Base-by-base conservation (phyloP, 2,888 invertebrate species). In the Cabera pusaria region DNA sequence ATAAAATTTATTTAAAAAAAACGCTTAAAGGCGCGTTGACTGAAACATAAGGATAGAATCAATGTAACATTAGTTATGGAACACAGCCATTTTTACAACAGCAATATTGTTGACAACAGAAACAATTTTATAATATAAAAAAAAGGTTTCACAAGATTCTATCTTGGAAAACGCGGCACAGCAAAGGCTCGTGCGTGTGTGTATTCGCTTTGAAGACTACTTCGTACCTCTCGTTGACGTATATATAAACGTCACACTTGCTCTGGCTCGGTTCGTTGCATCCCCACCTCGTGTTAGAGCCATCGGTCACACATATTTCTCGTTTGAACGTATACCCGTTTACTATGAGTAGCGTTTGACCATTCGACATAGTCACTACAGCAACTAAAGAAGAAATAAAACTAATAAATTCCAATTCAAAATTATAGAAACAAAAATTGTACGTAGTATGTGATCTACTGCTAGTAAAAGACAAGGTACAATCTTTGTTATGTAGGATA, bases 261-360 rank as follows among this genome's bases (percentile, higher is more conserved):
- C 43, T 60, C 27, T 64, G 64, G 6, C 54, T 67, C 2, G 70
- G 72, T 26, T 80, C 82, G 49, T 68, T 74, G 45, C 83, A 83
- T 14, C 63, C 67, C 83, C 82, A 83, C 50, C 69, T 64, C 1
- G 79, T 67, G 17, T 46, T 53, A n/a, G 48, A 44, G 0, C 66
- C 68, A 17, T 66, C 69, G 11, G 65, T 69, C 2, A 67, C 62
- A 33, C 61, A 60, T 5, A 62, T 54, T 31, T 74, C 72, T 32
- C 66, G 66, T 44, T 72, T 74, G 55, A 77, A 83, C n/a, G 73
- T 78, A 43, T 82, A 78, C 1, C 83, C 83, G 39, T 82, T 79
- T 31, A 83, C 73, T 41, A 81, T 72, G 5, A 83, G 70, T 26
- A 80, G 53, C 1, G 74, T 80, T 39, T 52, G 74, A 32, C 80